A percentile compares a stretch with the other conserved stretches of the same genome.
phyloP scores from a whole-genome alignment of 2,888 invertebrate species.

The Apoda limacodes region DNA sequence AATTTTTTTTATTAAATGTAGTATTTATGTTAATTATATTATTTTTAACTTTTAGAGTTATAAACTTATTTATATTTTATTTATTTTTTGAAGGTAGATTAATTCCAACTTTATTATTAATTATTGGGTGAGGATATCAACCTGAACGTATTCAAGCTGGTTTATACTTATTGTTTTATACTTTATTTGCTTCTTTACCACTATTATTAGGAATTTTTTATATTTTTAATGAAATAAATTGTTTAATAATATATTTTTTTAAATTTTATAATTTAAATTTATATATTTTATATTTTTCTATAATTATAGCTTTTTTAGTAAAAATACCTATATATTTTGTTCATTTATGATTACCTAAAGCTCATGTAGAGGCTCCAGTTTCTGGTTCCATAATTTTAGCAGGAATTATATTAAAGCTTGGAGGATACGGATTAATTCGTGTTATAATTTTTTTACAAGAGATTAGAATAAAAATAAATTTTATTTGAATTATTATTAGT shows the following conservation, averaged over 20 bases:
- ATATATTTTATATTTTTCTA: constrained; percentile 63
- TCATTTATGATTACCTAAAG: constrained; percentile 79
- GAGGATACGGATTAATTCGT: too few relatives aligned
- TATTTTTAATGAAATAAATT: constrained; percentile 46
- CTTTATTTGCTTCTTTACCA: constrained; percentile 75
- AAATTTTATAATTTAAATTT: constrained; percentile 46
- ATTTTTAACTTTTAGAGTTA: too few relatives aligned
- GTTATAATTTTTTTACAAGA: too few relatives aligned
- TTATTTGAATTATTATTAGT: too few relatives aligned
- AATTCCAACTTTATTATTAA: too few relatives aligned
- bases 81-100: too few relatives aligned
- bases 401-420: constrained; percentile 78
- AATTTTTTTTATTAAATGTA: constrained; percentile 65
- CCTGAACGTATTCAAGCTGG: constrained; percentile 75
- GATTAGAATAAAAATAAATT: too few relatives aligned
- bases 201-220: constrained; percentile 70
- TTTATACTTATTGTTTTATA: constrained; percentile 77
- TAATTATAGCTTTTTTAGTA: too few relatives aligned
- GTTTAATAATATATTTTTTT: constrained; percentile 65
- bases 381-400: constrained; percentile 81
- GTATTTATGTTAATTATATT: too few relatives aligned
- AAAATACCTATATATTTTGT: constrained; percentile 78
- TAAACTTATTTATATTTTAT: too few relatives aligned
- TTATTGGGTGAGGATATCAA: constrained; percentile 76
- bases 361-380: constrained; percentile 81